Conservation (phyloP, 2,113 vertebrate genomes). For the Mormyrus lacerda region DNA sequence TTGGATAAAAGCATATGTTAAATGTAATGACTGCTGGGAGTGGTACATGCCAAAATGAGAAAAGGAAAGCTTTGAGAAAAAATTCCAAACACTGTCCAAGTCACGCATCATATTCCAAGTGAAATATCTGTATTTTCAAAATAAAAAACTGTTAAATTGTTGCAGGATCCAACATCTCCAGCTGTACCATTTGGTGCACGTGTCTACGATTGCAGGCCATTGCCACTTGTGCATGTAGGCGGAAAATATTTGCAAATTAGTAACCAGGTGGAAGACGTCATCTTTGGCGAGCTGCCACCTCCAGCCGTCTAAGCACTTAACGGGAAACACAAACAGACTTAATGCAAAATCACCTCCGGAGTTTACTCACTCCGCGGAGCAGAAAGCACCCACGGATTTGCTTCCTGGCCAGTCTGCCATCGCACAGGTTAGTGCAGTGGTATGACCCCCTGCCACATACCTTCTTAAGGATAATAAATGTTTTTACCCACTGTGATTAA, state of each 20-base stretch:
- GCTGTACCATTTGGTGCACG: neutral
- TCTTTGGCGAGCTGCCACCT: neutral
- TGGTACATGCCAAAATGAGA: neutral
- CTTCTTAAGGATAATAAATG: constrained; percentile 47
- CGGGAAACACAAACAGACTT: neutral
- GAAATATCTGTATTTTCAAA: neutral
- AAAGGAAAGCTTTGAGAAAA: neutral
- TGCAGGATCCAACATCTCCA: neutral
- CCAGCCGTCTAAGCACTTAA: neutral
- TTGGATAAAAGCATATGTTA: neutral
- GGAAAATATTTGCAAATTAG: neutral
- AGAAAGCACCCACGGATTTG: constrained; percentile 21
- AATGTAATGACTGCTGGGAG: neutral
- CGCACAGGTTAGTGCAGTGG: constrained; percentile 36
- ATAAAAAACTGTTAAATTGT: neutral
- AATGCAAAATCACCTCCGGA: neutral
- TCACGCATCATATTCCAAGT: neutral
- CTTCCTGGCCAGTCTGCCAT: constrained; percentile 24
- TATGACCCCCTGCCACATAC: constrained; percentile 42
- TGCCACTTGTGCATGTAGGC: neutral
- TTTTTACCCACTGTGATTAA: constrained; percentile 49
- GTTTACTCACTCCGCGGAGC: constrained; percentile 16
- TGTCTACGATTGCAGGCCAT: neutral
- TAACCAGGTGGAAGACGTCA: neutral
- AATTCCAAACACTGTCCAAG: neutral